Evolutionary conservation across 2,797 vertebrate genomes (phyloP).

Genomic region (Anisognathus igniventris): DNA sequence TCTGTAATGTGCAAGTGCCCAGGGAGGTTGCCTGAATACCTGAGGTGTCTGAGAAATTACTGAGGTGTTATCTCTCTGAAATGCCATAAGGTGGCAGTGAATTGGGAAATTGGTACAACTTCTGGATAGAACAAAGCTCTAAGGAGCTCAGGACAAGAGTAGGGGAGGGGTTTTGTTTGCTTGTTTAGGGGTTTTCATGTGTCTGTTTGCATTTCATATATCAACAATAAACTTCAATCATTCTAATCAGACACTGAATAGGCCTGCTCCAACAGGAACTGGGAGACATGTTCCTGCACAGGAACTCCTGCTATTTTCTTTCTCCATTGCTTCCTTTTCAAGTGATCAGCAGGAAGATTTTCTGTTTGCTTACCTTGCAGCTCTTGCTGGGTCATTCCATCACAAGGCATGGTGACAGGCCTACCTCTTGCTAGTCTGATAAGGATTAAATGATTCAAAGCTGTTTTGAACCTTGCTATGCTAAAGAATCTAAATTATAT

Average conservation of each 20-base stretch:
- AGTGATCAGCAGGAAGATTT: not conserved
- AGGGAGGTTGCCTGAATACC: not conserved
- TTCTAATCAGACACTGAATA: not conserved
- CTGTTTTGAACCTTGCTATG: not conserved
- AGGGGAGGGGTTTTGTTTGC: not conserved
- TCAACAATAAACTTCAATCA: not conserved
- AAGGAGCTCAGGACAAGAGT: not conserved
- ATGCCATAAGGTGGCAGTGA: slow-evolving; percentile 61
- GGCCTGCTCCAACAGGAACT: not conserved
- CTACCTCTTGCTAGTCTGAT: not conserved
- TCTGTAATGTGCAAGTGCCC: not conserved
- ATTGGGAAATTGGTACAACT: slow-evolving; percentile 2
- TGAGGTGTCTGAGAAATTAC: not conserved
- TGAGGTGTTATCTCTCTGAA: slow-evolving; percentile 33
- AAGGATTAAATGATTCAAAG: not conserved
- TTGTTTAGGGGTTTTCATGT: not conserved
- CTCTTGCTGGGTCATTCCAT: not conserved
- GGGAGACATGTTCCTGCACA: not conserved
- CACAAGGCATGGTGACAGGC: not conserved
- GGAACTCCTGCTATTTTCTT: not conserved
- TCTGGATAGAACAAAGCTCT: not conserved
- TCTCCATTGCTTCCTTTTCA: not conserved
- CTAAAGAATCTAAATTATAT: not conserved
- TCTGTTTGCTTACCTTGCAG: not conserved
- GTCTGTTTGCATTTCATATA: not conserved